Evolutionary conservation across 2,888 invertebrate species (phyloP), one percentile per base, ranked within the genome.

Genomic region (Phrixothrix hirtus): DNA sequence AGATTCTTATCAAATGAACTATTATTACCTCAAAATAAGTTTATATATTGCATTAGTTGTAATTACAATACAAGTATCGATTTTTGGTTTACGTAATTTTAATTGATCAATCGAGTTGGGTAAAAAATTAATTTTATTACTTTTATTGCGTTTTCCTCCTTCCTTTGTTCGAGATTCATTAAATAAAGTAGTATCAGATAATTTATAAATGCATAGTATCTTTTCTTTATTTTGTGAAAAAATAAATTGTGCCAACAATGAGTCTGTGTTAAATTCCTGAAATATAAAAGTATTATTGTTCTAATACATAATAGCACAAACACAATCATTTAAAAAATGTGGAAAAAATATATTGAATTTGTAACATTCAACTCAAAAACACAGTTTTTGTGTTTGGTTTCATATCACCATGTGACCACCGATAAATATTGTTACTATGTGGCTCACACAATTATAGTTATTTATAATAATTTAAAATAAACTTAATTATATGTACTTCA

Each of bases 1-100:
- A n/a, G n/a, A n/a, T n/a, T n/a, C n/a, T n/a, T n/a, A n/a, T n/a
- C n/a, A n/a, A n/a, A n/a, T n/a, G n/a, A n/a, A n/a, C n/a, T n/a
- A n/a, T n/a, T n/a, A n/a, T 35, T 67, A 83, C 83, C 80, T 79
- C 43, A 83, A 72, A 56, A 75, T 70, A 55, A 85, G 73, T 73
- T 81, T 81, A 71, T 85, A 85, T 38, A 85, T 78, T 59, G 80
- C 79, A 60, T 71, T 72, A 69, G 80, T 80, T 11, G 85, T 85
- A 32, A 86, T 78, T 57, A 85, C 70, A 45, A 85, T 71, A 70
- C 85, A 85, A 30, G 79, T 78, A 69, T 82, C 82, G 39, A 81
- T 72, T 59, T 72, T 71, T 50, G 78, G 77, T 63, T 75, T 73
- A 48, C 77, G 74, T 54, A 79, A 66, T 57, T 75, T 73, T 44